A percentile compares a stretch with the other conserved stretches of the same genome.
Conservation (phyloP, 2,888 invertebrate species). For the Phymatocera aterrima region DNA sequence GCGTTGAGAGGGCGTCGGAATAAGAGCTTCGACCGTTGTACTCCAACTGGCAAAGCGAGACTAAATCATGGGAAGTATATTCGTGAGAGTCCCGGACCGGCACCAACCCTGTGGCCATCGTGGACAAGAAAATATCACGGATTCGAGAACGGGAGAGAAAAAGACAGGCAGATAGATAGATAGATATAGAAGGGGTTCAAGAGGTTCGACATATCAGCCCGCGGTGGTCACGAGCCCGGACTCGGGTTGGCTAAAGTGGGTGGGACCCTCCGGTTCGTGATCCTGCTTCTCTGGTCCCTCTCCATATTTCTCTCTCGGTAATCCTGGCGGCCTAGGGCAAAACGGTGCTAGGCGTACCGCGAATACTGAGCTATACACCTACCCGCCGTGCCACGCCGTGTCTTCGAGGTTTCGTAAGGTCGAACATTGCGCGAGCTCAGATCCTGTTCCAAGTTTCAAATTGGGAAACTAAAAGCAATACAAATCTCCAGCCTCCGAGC, state of each 20-base stretch:
- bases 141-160: constrained; percentile 53
- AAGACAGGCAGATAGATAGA: constrained; percentile 58
- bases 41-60: constrained; percentile 56
- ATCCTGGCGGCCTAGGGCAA: constrained; percentile 10
- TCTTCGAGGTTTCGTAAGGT: not conserved
- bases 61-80: constrained; percentile 72
- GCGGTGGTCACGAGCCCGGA: constrained; percentile 73
- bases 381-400: not conserved
- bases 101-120: constrained; percentile 40
- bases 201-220: constrained; percentile 74
- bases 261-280: constrained; percentile 70
- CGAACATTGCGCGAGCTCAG: not conserved
- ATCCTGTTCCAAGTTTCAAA: not conserved
- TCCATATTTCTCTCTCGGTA: constrained; percentile 45
- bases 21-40: constrained; percentile 10
- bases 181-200: constrained; percentile 66
- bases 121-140: constrained; percentile 39
- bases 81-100: constrained; percentile 64
- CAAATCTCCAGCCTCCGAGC: not conserved
- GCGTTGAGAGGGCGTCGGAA: constrained; percentile 9
- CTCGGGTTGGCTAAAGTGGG: constrained; percentile 68
- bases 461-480: not conserved
- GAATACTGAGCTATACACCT: not conserved
- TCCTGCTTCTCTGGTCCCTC: constrained; percentile 51
- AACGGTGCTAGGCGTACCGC: not conserved